These are phyloP conservation scores for Boloria selene DNA, from an alignment of 2,888 invertebrate genomes.

Conservation along the genomic window DNA sequence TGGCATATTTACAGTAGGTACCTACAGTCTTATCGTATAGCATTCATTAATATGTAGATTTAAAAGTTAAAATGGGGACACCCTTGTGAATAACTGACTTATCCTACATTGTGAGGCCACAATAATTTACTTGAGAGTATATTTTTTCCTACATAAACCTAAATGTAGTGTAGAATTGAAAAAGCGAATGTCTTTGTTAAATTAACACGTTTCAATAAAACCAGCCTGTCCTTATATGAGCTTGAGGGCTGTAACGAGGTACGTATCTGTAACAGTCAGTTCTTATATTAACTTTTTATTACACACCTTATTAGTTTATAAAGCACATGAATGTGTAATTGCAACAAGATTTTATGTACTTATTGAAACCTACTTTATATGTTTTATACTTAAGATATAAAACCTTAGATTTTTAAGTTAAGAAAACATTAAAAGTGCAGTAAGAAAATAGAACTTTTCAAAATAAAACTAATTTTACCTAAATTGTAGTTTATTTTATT, in stretches of 20 bases:
- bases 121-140: conserved; percentile 11
- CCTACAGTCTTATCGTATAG: conserved; percentile 38
- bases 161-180: conserved; percentile 31
- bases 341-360: conserved; percentile 7
- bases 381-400: not conserved
- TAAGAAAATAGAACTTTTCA: no score
- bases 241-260: conserved; percentile 30
- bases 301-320: conserved; percentile 20
- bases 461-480: no score
- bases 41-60: conserved; percentile 47
- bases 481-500: no score
- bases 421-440: no score
- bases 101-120: conserved; percentile 37
- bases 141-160: conserved; percentile 21
- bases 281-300: conserved; percentile 27
- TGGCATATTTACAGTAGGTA: conserved; percentile 27
- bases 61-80: conserved; percentile 43
- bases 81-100: conserved; percentile 37
- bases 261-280: conserved; percentile 37
- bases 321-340: conserved; percentile 15
- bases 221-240: conserved; percentile 32
- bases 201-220: conserved; percentile 27
- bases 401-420: no score
- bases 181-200: conserved; percentile 32
- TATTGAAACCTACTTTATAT: not conserved